Conservation (phyloP, 2,113 vertebrate species). For the Collichthys lucidus region DNA sequence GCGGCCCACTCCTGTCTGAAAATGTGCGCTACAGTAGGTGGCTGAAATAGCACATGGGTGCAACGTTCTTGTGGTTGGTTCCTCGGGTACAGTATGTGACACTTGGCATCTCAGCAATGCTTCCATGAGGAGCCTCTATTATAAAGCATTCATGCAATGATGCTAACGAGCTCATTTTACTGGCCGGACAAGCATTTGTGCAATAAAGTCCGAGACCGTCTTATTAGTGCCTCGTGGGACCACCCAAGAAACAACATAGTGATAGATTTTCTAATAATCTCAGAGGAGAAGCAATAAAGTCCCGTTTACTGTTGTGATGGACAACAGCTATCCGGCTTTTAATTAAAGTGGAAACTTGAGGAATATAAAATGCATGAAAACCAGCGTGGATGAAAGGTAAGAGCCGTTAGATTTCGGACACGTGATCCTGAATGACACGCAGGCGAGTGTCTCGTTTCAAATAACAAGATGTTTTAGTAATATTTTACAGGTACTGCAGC, state of each 20-base stretch:
- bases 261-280: conserved; percentile 40
- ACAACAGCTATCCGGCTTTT: conserved; percentile 44
- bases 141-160: conserved; percentile 66
- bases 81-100: conserved; percentile 71
- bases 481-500: conserved; percentile 47
- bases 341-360: conserved; percentile 46
- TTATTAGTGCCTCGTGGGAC: conserved; percentile 57
- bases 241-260: conserved; percentile 62
- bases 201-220: conserved; percentile 49
- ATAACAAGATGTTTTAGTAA: conserved; percentile 29
- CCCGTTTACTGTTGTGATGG: conserved; percentile 30
- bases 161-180: conserved; percentile 68
- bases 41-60: conserved; percentile 71
- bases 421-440: conserved; percentile 38
- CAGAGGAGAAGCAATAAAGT: conserved; percentile 11
- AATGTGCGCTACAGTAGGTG: conserved; percentile 52
- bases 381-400: conserved; percentile 9
- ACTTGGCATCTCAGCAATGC: conserved; percentile 68
- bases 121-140: conserved; percentile 62
- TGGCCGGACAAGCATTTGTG: conserved; percentile 46
- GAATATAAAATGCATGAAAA: conserved; percentile 14
- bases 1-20: conserved; percentile 39
- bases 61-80: conserved; percentile 69
- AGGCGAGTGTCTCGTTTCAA: conserved; percentile 38
- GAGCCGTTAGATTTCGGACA: conserved; percentile 19